Evolutionary conservation across 2,888 invertebrate genomes (phyloP).

Genomic region (Seira musarum): DNA sequence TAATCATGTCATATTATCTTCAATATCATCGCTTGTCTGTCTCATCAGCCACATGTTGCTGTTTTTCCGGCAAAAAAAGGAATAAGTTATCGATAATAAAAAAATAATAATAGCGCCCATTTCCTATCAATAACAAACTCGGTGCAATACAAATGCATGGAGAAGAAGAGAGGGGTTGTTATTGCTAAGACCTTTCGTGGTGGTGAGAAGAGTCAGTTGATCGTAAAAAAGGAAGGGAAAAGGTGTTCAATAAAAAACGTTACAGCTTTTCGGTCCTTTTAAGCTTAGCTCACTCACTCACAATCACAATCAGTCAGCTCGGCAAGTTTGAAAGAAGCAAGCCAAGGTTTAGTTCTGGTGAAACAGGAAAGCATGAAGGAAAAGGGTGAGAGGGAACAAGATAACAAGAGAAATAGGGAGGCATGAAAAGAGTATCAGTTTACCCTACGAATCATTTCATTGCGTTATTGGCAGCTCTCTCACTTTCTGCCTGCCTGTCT

Average conservation of each 20-base stretch:
- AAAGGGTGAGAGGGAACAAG: constrained; percentile 5
- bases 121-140: not conserved
- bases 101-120: not conserved
- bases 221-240: constrained; percentile 21
- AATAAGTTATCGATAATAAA: not conserved
- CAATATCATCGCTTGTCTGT: not conserved
- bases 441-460: not conserved
- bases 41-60: constrained; percentile 4
- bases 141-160: not conserved
- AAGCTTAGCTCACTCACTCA: no score
- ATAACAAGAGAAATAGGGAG: not conserved
- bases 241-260: constrained; percentile 36
- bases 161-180: constrained; percentile 4
- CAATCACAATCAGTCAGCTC: no score
- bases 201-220: constrained; percentile 37
- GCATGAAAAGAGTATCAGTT: constrained; percentile 5
- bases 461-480: not conserved
- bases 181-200: constrained; percentile 1
- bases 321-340: no score
- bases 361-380: constrained; percentile 2
- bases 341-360: not conserved
- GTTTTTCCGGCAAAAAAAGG: not conserved
- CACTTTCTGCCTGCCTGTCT: not conserved
- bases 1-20: no score
- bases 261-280: not conserved